A percentile compares a stretch with the other conserved stretches of the same genome.
phyloP scores from a whole-genome alignment of 2,113 vertebrate genomes.

The Campylomormyrus tamandua region DNA sequence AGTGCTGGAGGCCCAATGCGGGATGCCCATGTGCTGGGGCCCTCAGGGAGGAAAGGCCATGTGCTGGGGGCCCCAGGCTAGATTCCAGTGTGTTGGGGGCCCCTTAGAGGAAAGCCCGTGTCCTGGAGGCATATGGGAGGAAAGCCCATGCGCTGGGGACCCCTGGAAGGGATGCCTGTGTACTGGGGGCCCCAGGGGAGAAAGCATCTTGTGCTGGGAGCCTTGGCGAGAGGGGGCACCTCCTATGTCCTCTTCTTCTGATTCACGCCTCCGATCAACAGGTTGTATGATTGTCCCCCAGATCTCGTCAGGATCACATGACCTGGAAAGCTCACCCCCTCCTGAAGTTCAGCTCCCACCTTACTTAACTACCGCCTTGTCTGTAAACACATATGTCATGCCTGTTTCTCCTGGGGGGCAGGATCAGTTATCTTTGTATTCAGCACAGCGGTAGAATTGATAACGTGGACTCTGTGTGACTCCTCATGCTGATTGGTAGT shows the following conservation, averaged over 20 bases:
- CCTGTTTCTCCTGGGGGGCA: neutral
- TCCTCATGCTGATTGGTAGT: neutral
- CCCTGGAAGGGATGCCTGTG: too few species aligned
- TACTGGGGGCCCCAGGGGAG: neutral
- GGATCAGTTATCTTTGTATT: neutral
- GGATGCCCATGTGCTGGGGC: too few species aligned
- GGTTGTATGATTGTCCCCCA: neutral
- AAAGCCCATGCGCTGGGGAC: too few species aligned
- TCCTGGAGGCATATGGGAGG: too few species aligned
- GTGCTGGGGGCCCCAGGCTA: too few species aligned
- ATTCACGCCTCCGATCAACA: neutral
- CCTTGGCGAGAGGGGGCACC: neutral
- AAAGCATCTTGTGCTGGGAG: neutral
- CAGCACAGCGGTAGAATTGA: neutral
- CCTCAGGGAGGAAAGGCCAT: too few species aligned
- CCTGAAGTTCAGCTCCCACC: neutral
- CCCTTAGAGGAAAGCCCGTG: too few species aligned
- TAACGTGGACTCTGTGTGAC: neutral
- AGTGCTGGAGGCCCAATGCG: neutral
- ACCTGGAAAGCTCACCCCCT: neutral
- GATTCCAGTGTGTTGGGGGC: too few species aligned
- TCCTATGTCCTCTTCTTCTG: neutral
- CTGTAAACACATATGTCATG: neutral
- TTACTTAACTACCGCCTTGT: neutral
- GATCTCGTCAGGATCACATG: neutral